phyloP scores from a whole-genome alignment of 92 coral and sea anemone species.

The Parazoanthus swiftii region DNA sequence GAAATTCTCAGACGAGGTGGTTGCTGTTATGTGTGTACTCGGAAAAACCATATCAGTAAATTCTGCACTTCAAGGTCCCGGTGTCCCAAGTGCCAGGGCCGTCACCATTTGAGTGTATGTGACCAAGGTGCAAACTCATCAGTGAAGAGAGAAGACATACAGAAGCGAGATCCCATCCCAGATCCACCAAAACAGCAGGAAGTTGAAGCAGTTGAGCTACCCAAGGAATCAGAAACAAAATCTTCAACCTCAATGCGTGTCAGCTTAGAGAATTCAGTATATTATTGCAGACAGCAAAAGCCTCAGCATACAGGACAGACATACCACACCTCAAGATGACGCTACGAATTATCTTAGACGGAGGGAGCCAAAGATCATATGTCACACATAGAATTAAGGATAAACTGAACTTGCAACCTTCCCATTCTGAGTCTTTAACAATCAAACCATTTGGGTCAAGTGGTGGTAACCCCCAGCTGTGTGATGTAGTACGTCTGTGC shows the following conservation, averaged over 20 bases:
- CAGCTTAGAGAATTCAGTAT: constrained; percentile 42
- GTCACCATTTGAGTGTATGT: constrained; percentile 25
- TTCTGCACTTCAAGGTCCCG: constrained; percentile 36
- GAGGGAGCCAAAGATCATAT: constrained; percentile 67
- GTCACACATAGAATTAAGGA: constrained; percentile 51
- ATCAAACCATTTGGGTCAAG: constrained; percentile 66
- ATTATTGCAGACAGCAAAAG: constrained; percentile 60
- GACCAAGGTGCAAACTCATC: neutral
- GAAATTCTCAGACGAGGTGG: constrained; percentile 46
- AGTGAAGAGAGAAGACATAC: neutral
- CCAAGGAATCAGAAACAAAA: neutral
- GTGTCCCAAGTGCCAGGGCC: constrained; percentile 50
- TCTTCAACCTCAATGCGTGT: neutral
- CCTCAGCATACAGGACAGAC: constrained; percentile 43
- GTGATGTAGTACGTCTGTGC: neutral
- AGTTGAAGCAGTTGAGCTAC: neutral
- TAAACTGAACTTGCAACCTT: constrained; percentile 49
- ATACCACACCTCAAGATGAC: constrained; percentile 37
- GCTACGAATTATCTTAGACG: constrained; percentile 61
- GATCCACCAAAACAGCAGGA: constrained; percentile 6
- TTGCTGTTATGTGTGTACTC: constrained; percentile 46
- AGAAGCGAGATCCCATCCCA: neutral
- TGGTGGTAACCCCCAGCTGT: constrained; percentile 20
- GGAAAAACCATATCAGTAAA: constrained; percentile 44
- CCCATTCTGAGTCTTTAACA: constrained; percentile 51